Conservation (phyloP, 2,797 vertebrate genomes). For the Acropternis orthonyx region DNA sequence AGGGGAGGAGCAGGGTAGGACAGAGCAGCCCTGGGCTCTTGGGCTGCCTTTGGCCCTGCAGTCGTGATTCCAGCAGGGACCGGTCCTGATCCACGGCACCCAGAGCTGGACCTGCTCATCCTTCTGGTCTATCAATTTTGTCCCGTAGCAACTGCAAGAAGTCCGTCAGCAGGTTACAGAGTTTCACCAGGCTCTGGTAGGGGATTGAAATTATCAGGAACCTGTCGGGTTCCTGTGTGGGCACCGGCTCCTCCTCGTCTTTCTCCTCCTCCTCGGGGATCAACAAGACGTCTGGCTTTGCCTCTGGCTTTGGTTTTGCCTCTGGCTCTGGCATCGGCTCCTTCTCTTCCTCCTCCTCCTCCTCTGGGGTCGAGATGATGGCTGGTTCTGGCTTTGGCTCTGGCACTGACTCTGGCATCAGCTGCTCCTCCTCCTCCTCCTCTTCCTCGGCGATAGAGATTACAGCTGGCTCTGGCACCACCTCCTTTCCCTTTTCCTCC, state of each 20-base stretch:
- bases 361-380: neutral
- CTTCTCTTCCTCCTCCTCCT: neutral
- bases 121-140: neutral
- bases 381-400: neutral
- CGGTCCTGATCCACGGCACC: neutral
- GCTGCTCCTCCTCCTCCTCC: neutral
- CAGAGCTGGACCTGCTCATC: neutral
- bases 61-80: neutral
- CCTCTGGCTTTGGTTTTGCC: neutral
- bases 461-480: too few species aligned
- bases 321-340: neutral
- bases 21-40: neutral
- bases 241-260: neutral
- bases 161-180: neutral
- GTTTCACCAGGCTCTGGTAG: neutral
- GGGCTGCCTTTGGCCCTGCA: neutral
- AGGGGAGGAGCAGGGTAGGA: neutral
- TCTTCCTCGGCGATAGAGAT: neutral
- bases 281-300: neutral
- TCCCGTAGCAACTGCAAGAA: neutral
- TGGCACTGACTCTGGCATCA: neutral
- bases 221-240: neutral
- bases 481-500: neutral
- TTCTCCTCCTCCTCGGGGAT: neutral
- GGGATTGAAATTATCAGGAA: neutral